Conservation (phyloP, 2,797 vertebrate species). For the Pelodytes ibericus region DNA sequence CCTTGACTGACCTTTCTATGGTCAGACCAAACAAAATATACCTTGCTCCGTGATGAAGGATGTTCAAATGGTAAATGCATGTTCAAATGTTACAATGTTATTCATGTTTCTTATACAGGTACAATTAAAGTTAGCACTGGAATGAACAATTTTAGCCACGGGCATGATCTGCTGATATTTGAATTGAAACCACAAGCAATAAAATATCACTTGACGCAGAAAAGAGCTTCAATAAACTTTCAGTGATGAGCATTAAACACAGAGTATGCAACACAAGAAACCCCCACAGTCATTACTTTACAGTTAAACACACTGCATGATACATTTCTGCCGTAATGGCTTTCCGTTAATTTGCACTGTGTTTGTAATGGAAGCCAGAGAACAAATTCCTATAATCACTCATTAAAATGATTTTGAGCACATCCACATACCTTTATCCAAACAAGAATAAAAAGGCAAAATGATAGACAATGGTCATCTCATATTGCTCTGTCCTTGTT, state of each 20-base stretch:
- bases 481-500: slow-evolving; percentile 59
- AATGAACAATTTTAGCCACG: slow-evolving; percentile 27
- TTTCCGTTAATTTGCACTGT: slow-evolving; percentile 65
- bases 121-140: too few relatives aligned
- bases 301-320: slow-evolving; percentile 63
- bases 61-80: too few relatives aligned
- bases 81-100: too few relatives aligned
- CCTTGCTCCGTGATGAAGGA: too few relatives aligned
- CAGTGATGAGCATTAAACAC: slow-evolving; percentile 58
- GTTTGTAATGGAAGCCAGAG: slow-evolving; percentile 49
- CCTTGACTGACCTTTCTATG: too few relatives aligned
- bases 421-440: slow-evolving; percentile 55
- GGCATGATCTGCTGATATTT: slow-evolving; percentile 59
- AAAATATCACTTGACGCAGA: slow-evolving; percentile 61
- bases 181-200: slow-evolving; percentile 57
- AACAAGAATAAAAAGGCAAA: slow-evolving; percentile 60
- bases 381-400: slow-evolving; percentile 58
- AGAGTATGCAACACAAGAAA: slow-evolving; percentile 59
- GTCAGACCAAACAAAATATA: too few relatives aligned
- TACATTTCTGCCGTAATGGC: slow-evolving; percentile 60
- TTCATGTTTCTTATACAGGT: too few relatives aligned
- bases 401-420: slow-evolving; percentile 56
- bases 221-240: slow-evolving; percentile 64
- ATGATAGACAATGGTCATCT: slow-evolving; percentile 47
- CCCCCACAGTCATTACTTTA: slow-evolving; percentile 58